Evolutionary conservation across 2,888 invertebrate genomes (phyloP).

Genomic region (Cryptocephalus primarius): DNA sequence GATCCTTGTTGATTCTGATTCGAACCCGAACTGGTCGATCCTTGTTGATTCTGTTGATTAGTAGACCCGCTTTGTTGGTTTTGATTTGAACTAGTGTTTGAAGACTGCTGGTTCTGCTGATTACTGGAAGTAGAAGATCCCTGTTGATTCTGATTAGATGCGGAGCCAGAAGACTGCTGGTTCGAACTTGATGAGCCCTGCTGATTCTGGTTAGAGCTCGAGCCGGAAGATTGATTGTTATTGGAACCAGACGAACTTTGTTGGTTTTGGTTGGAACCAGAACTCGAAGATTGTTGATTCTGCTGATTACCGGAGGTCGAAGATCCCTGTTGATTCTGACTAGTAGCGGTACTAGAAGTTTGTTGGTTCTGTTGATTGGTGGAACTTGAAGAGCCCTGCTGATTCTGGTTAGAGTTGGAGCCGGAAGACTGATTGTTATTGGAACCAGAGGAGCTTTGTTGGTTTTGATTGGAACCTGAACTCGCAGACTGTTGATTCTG

Average conservation of each 20-base stretch:
- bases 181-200: constrained; percentile 7
- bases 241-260: constrained; percentile 2
- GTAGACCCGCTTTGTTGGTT: constrained; percentile 10
- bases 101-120: constrained; percentile 10
- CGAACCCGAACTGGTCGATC: constrained; percentile 3
- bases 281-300: constrained; percentile 5
- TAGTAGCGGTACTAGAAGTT: not conserved
- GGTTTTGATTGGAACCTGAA: not conserved
- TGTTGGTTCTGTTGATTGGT: not conserved
- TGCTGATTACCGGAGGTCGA: constrained; percentile 3
- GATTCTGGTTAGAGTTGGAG: not conserved
- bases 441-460: not conserved
- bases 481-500: constrained; percentile 8
- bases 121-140: constrained; percentile 6
- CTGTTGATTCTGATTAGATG: constrained; percentile 8
- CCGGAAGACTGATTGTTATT: not conserved
- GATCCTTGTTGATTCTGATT: constrained; percentile 14
- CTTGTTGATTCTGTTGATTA: constrained; percentile 12
- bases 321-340: constrained; percentile 3
- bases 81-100: constrained; percentile 2
- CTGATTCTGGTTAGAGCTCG: constrained; percentile 6
- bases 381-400: not conserved
- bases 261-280: constrained; percentile 2
- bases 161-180: not conserved
- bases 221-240: not conserved